Base-by-base conservation (phyloP, 1,140 invertebrate species). In the Ips nitidus region DNA sequence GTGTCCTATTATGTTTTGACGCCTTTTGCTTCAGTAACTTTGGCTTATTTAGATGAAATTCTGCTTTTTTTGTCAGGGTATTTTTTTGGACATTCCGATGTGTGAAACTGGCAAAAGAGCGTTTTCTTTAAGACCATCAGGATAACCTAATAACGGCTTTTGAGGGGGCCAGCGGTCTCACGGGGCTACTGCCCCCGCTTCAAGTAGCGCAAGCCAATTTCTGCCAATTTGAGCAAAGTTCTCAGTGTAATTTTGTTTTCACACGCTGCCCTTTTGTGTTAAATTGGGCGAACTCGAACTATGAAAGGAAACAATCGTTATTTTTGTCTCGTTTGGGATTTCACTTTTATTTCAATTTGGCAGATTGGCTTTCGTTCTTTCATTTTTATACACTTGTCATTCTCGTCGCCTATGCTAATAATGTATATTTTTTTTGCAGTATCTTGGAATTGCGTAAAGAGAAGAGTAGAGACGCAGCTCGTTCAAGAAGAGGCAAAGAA, bases 391-490 rank as follows among this genome's bases (percentile, higher is more conserved):
- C 22, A 22, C 22, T 22, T 22, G 22, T 22, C 22, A 22, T 22
- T 22, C 22, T 22, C 0, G 22, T 22, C 22, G 22, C 22, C 22
- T 22, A 22, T 22, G 22, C 22, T 22, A 22, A 22, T 22, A 22
- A 22, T 22, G 22, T 22, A 22, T 22, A 50, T 50, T 50, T 75
- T 80, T 67, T 79, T 88, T 89, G 82, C 90, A 98, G 97, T 82
- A 97, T 98, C 78, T 86, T 98, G 78, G 96, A 98, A 83, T 84
- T 98, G 69, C 86, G 97, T 70, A 98, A 98, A 83, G 97, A 98
- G 82, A 98, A 98, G 81, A 97, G 94, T 53, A 86, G 96, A 76
- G 96, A 98, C 82, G 97, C 97, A 43, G 97, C 97, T 1, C 86
- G 97, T 57, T 96, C 94, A 4, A 83, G 97, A 43, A 87, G 97